Percentiles rank a stretch among this genome's conserved stretches.
Conservation (phyloP, 2,113 vertebrate genomes). For the Hemibagrus wyckioides region DNA sequence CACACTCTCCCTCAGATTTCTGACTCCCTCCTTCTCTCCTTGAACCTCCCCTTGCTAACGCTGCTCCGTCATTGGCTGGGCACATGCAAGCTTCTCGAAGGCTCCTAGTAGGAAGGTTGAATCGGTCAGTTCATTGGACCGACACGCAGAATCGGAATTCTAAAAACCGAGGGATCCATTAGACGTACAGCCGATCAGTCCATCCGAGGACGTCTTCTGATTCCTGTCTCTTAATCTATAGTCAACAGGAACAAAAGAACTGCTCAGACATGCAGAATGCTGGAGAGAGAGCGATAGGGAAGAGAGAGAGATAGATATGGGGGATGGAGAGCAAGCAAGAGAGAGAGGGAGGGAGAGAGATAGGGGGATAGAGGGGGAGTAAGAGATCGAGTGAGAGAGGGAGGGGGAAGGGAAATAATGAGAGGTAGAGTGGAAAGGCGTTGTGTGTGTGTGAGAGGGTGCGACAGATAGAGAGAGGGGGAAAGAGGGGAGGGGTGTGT, state of each 20-base stretch:
- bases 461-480: slow-evolving; percentile 50
- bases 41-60: slow-evolving; percentile 47
- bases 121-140: not conserved
- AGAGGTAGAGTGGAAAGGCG: too few relatives aligned
- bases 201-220: slow-evolving; percentile 10
- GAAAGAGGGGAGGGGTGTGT: slow-evolving; percentile 46
- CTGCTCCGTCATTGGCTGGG: slow-evolving; percentile 65
- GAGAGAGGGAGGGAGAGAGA: slow-evolving; percentile 57
- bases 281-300: slow-evolving; percentile 31
- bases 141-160: not conserved
- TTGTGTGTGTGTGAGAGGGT: not conserved
- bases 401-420: too few relatives aligned
- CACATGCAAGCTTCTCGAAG: slow-evolving; percentile 64
- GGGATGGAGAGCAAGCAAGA: slow-evolving; percentile 38
- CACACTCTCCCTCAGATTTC: slow-evolving; percentile 17
- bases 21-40: slow-evolving; percentile 37
- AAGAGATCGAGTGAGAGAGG: slow-evolving; percentile 48
- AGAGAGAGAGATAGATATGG: slow-evolving; percentile 46
- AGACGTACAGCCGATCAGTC: not conserved
- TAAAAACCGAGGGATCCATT: not conserved
- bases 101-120: slow-evolving; percentile 57
- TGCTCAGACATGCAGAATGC: slow-evolving; percentile 49
- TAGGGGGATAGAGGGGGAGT: too few relatives aligned
- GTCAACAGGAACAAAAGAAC: slow-evolving; percentile 64
- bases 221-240: slow-evolving; percentile 73